Evolutionary conservation across 2,113 vertebrate genomes (phyloP), one percentile per base, ranked within the genome.

Genomic region (Ammodytes dubius): DNA sequence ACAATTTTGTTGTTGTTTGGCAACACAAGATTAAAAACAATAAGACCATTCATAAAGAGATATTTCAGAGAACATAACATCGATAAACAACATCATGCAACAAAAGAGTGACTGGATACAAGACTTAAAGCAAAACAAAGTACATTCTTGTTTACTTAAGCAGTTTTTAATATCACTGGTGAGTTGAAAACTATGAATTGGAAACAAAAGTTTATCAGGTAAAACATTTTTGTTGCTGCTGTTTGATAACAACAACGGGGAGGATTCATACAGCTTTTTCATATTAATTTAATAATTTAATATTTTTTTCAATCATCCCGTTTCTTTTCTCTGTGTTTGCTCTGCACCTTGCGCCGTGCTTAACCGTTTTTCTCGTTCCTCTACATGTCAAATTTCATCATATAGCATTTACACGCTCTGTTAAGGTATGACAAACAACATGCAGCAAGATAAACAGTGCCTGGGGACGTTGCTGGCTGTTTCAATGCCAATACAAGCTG

Each of bases 381-480:
- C 0, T 58, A 7, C 5, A 8, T 27, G 6, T 53, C 1, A 13
- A 69, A 11, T 19, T 39, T 7, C 15, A 14, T 39, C 27, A 17
- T 54, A 27, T 40, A 46, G 37, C 13, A 58, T 66, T 60, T 12
- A 47, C 4, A 37, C 42, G 27, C 27, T 27, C 1, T 27, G 27
- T 27, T 27, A 27, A 42, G n/a, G 27, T n/a, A 56, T 69, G 50
- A 71, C 58, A 54, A 45, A 59, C 10, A 45, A 74, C 70, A 74
- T 74, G 59, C 13, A 58, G 47, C 70, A 3, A 54, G n/a, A 85
- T 56, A 63, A 47, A 42, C 11, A 7, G 3, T 52, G 40, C n/a
- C 9, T 49, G 6, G 1, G 39, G 1, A 4, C 1, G 7, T 13
- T 67, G 70, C 19, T 19, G 54, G n/a, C 1, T 0, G 70, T 59